These are phyloP conservation scores for Amphiprion ocellaris DNA, from an alignment of 2,113 vertebrate genomes.

Conservation along the genomic window DNA sequence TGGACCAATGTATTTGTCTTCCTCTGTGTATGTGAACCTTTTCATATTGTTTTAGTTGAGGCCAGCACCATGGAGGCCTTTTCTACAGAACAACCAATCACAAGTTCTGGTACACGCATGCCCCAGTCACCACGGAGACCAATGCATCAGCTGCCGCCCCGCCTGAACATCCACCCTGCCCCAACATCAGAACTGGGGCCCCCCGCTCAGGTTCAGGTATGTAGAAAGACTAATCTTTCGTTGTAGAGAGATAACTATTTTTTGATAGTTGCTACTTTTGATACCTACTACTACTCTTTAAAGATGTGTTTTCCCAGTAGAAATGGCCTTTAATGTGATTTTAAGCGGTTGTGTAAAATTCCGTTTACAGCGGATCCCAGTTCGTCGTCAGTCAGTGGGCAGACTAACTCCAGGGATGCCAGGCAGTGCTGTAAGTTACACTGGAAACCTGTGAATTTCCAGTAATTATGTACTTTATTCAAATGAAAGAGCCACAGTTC, in stretches of 20 bases:
- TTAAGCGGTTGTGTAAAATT: background rate
- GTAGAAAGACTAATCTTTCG: background rate
- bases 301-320: background rate
- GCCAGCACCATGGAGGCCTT: slow-evolving; percentile 86
- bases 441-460: background rate
- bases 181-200: slow-evolving; percentile 92
- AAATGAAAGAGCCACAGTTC: background rate
- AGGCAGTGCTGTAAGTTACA: slow-evolving; percentile 88
- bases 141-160: slow-evolving; percentile 89
- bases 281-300: background rate
- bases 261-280: too few relatives aligned
- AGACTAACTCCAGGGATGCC: slow-evolving; percentile 88
- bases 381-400: slow-evolving; percentile 89
- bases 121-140: slow-evolving; percentile 92
- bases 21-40: background rate
- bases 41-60: slow-evolving; percentile 83
- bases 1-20: background rate
- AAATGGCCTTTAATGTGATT: background rate
- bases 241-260: background rate
- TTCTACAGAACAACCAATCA: slow-evolving; percentile 89
- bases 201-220: slow-evolving; percentile 88
- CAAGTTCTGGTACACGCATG: slow-evolving; percentile 88
- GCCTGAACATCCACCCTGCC: slow-evolving; percentile 90
- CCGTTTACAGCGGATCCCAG: slow-evolving; percentile 78
- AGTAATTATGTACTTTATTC: rapidly evolving